These are phyloP conservation scores for Steinernema carpocapsae DNA, from an alignment of 2,888 invertebrate genomes.

Conservation along the genomic window DNA sequence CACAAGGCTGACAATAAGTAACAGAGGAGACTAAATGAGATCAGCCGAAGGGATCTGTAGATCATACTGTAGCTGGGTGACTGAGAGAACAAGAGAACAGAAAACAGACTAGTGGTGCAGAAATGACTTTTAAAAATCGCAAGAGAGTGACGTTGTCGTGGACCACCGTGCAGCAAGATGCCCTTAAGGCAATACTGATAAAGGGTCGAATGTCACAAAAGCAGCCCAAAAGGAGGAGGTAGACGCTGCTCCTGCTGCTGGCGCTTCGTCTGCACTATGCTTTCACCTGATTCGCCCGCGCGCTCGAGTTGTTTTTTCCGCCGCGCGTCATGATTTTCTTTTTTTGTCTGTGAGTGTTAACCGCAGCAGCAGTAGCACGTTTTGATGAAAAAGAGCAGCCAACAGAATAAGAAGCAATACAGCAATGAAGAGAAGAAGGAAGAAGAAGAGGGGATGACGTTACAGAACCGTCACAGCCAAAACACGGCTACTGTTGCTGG, in stretches of 20 bases:
- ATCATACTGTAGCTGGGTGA: too few species aligned
- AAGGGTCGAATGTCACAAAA: constrained; percentile 30
- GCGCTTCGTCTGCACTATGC: neutral
- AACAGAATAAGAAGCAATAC: neutral
- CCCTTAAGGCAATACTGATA: constrained; percentile 17
- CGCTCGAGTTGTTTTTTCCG: constrained; percentile 22
- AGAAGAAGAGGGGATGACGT: constrained; percentile 3
- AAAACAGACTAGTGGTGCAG: too few species aligned
- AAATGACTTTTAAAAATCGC: too few species aligned
- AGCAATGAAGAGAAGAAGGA: neutral
- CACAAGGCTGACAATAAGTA: constrained; percentile 7
- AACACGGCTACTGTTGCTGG: neutral
- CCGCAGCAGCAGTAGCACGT: neutral
- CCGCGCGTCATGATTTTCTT: constrained; percentile 25
- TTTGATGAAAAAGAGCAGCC: too few species aligned
- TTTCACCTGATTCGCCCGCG: constrained; percentile 32
- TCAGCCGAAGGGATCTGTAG: too few species aligned
- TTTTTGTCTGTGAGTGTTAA: neutral
- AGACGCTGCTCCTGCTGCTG: neutral
- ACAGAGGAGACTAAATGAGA: neutral
- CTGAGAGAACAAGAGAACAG: too few species aligned
- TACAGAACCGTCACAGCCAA: constrained; percentile 34
- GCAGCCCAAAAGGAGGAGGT: constrained; percentile 24
- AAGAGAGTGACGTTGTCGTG: too few species aligned
- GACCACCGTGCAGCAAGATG: neutral